phyloP scores from a whole-genome alignment of 2,888 invertebrate genomes.

The Trissoscelio sp. region DNA sequence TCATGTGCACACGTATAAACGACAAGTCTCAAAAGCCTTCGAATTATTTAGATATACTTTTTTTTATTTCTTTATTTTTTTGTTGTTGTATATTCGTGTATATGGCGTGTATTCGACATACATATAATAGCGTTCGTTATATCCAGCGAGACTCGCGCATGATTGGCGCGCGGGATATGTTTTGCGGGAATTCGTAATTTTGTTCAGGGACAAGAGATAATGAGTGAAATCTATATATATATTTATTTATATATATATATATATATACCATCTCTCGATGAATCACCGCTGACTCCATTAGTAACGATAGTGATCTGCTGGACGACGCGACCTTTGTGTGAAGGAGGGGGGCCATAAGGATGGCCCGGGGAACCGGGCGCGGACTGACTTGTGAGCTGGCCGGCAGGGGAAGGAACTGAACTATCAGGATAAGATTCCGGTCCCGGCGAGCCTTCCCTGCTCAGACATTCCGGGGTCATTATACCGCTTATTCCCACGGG shows the following conservation, averaged over 20 bases:
- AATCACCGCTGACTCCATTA: slow-evolving; percentile 80
- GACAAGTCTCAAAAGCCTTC: slow-evolving; percentile 53
- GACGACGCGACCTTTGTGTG: slow-evolving; percentile 81
- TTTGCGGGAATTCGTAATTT: slow-evolving; percentile 55
- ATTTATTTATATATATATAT: slow-evolving; percentile 63
- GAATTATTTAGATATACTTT: slow-evolving; percentile 47
- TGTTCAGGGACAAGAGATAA: slow-evolving; percentile 42
- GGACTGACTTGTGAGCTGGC: slow-evolving; percentile 85
- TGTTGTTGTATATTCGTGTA: slow-evolving; percentile 20
- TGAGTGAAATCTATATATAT: slow-evolving; percentile 45
- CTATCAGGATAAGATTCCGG: slow-evolving; percentile 88
- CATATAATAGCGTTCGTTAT: slow-evolving; percentile 52
- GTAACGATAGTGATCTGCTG: slow-evolving; percentile 83
- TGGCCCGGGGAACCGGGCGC: slow-evolving; percentile 87
- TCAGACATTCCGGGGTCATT: slow-evolving; percentile 93
- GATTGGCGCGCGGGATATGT: slow-evolving; percentile 61
- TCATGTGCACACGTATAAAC: slow-evolving; percentile 58
- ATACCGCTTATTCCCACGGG: slow-evolving; percentile 94
- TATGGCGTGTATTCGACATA: slow-evolving; percentile 41
- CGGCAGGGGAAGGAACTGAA: slow-evolving; percentile 85
- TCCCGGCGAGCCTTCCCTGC: slow-evolving; percentile 96
- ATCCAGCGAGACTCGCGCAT: slow-evolving; percentile 49
- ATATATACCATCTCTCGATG: slow-evolving; percentile 56
- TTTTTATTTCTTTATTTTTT: slow-evolving; percentile 6
- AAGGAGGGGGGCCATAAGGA: slow-evolving; percentile 81